Base-by-base conservation (phyloP, 2,797 vertebrate genomes). In the Poeciliopsis gracilis region DNA sequence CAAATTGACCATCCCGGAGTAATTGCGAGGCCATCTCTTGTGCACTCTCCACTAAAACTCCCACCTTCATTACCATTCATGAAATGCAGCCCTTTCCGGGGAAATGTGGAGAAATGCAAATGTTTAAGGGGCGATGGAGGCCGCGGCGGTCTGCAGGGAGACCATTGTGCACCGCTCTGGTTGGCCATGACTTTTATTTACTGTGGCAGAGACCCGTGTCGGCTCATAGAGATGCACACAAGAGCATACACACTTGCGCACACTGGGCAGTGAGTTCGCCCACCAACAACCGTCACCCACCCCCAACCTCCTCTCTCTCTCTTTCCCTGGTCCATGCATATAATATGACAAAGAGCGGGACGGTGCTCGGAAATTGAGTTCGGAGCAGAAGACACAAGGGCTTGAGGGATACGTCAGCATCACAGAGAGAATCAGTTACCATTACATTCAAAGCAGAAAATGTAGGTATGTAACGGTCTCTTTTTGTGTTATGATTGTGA, bases 31-130 rank as follows among this genome's bases (percentile, higher is more conserved):
- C 90, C 91, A 87, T 93, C 92, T 93, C 91, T 91, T 87, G 84
- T 91, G 87, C 84, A 87, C 93, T 94, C 89, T 92, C 91, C 89
- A 90, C 91, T 93, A 93, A 93, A 94, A 94, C 89, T 94, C 92
- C 89, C 88, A 85, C 92, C 94, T 94, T 95, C 93, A 95, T 96
- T 95, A 93, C 86, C 82, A 96, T 96, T 96, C 93, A 96, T 96
- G 95, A 96, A 95, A 96, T 96, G 93, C 95, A 91, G 93, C 78
- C 85, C 89, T 92, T 95, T 91, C 94, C 87, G 86, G 76, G 92
- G 90, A 94, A 94, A 93, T 94, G 93, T 94, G 92, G 91, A 91
- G 93, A 94, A 93, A 95, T 95, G 94, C 91, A 93, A 95, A 95
- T 95, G 94, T 90, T 91, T 93, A 84, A 88, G 88, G 90, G 92